Conservation (phyloP, 2,113 vertebrate genomes). For the Cariama cristata region DNA sequence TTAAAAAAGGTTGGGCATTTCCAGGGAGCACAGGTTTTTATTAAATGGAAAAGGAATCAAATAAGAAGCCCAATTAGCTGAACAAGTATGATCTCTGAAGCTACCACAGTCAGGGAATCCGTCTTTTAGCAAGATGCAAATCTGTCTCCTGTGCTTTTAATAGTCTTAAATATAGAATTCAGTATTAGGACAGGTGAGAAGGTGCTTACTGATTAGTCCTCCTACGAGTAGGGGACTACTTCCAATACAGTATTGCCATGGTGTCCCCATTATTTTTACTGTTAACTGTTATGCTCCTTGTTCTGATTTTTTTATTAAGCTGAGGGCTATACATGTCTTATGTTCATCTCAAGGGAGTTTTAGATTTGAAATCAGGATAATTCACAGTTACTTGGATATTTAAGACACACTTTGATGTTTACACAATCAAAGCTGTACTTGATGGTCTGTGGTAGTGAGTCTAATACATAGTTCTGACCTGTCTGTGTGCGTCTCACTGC, state of each 20-base stretch:
- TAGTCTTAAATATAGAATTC: background rate
- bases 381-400: background rate
- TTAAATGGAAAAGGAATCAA: background rate
- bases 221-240: background rate
- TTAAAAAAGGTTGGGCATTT: background rate
- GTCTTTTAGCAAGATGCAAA: background rate
- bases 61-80: background rate
- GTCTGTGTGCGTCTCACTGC: background rate
- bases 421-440: background rate
- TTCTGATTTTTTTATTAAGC: background rate
- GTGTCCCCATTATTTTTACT: background rate
- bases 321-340: background rate
- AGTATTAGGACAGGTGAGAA: background rate
- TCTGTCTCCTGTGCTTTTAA: background rate
- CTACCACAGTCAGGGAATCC: background rate
- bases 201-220: background rate
- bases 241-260: background rate
- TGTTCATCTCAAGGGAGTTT: background rate
- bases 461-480: background rate
- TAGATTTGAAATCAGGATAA: background rate
- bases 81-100: background rate
- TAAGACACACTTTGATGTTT: background rate
- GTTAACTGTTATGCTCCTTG: background rate
- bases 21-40: background rate
- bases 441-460: background rate